These are phyloP conservation scores for Cichlasoma orientale DNA, from an alignment of 2,797 vertebrate species.

Conservation along the genomic window DNA sequence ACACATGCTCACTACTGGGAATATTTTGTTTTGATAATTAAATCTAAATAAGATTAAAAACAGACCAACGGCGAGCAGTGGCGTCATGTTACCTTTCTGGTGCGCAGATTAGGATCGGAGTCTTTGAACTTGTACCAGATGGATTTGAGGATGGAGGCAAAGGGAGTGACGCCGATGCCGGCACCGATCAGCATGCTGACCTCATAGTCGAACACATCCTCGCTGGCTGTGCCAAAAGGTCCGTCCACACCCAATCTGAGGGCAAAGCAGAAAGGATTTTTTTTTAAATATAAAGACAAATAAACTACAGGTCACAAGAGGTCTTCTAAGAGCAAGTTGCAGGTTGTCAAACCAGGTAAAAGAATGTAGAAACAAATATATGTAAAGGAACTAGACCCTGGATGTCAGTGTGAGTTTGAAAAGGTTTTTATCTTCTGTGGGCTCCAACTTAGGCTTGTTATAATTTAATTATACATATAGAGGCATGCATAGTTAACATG, in stretches of 20 bases:
- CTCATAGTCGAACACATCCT: slow-evolving; percentile 92
- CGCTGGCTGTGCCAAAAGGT: slow-evolving; percentile 92
- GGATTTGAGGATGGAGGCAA: slow-evolving; percentile 94
- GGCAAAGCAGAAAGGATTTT: background rate
- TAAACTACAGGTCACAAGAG: background rate
- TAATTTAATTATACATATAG: background rate
- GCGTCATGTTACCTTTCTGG: slow-evolving; percentile 82
- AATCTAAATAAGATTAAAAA: background rate
- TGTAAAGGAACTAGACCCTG: background rate
- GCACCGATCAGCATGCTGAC: slow-evolving; percentile 92
- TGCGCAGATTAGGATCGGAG: slow-evolving; percentile 84
- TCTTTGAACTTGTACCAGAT: slow-evolving; percentile 94
- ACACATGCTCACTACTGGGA: fast-evolving
- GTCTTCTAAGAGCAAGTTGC: fast-evolving
- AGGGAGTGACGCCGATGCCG: slow-evolving; percentile 92
- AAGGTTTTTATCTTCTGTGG: background rate
- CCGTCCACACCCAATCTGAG: slow-evolving; percentile 89
- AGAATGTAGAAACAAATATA: no score
- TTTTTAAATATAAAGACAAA: no score
- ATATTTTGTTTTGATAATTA: no score
- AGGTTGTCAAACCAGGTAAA: no score
- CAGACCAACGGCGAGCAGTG: background rate
- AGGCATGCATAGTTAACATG: no score
- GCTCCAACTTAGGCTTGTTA: background rate
- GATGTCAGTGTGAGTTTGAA: background rate